Percentiles rank a stretch among this genome's conserved stretches.
Evolutionary conservation across 2,113 vertebrate species (phyloP).

Genomic region (Phoxinus phoxinus): DNA sequence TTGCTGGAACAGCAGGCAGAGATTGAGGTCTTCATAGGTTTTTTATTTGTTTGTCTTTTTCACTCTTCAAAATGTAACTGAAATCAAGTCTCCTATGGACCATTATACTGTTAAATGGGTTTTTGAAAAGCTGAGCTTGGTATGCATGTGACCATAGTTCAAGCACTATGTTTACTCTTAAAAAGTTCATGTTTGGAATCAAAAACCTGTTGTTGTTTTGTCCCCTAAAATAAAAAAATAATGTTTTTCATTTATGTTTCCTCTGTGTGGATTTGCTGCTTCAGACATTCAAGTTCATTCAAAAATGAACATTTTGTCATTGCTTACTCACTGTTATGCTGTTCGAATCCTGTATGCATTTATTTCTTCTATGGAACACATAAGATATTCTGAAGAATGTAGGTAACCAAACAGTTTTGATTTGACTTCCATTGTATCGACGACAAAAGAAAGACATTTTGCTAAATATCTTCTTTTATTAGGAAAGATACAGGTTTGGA

Average conservation of each 20-base stretch:
- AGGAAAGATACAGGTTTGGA: neutral
- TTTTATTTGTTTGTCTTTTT: neutral
- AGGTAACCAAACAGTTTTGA: neutral
- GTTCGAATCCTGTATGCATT: neutral
- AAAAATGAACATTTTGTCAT: neutral
- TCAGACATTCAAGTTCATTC: neutral
- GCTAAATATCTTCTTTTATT: neutral
- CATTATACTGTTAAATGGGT: neutral
- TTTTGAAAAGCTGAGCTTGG: neutral
- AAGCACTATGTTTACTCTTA: neutral
- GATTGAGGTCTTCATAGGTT: conserved; percentile 61
- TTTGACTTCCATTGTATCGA: neutral
- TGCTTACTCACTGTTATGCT: neutral
- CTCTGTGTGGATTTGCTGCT: neutral
- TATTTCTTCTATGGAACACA: neutral
- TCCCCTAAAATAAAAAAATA: neutral
- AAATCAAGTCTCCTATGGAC: neutral
- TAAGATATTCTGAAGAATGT: neutral
- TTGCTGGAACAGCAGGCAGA: conserved; percentile 82
- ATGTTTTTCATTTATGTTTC: neutral
- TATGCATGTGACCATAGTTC: neutral
- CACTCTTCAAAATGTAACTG: conserved; percentile 5
- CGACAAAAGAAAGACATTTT: neutral
- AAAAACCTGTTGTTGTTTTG: neutral
- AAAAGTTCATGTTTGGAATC: neutral